These are phyloP conservation scores for Branchipolynoe longqiensis DNA, from an alignment of 2,888 invertebrate species.

Conservation along the genomic window DNA sequence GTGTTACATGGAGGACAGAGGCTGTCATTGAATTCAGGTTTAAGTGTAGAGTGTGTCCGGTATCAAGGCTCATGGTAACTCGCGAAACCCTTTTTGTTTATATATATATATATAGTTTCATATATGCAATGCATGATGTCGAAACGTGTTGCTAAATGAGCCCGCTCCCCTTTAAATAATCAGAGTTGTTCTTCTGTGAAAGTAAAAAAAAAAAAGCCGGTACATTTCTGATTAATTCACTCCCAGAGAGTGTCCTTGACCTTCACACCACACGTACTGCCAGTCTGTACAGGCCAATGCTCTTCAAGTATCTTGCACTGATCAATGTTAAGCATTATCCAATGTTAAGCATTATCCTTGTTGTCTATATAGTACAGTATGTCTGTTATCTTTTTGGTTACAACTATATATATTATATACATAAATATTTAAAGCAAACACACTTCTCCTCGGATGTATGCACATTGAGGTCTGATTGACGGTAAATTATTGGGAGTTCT, in stretches of 20 bases:
- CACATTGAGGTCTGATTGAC: background rate
- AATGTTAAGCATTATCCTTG: background rate
- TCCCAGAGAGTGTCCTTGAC: background rate
- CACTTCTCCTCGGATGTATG: background rate
- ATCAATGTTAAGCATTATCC: background rate
- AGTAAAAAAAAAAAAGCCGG: background rate
- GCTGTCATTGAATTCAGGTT: conserved; percentile 10
- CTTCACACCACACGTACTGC: too few species aligned
- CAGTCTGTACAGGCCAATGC: conserved; percentile 28
- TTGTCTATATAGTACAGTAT: background rate
- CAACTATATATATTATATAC: background rate
- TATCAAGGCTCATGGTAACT: background rate
- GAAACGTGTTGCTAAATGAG: conserved; percentile 1
- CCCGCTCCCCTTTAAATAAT: background rate
- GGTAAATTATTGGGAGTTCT: too few species aligned
- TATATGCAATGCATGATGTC: conserved; percentile 26
- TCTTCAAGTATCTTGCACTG: conserved; percentile 8
- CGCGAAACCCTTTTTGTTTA: background rate
- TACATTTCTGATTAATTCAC: background rate
- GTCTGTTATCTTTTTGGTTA: background rate
- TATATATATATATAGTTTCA: background rate
- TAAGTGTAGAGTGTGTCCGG: conserved; percentile 1
- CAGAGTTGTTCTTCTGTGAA: conserved; percentile 27
- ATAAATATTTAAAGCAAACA: too few species aligned
- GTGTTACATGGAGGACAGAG: background rate